Conservation (phyloP, 2,888 invertebrate genomes). For the Matsumyia berberina region DNA sequence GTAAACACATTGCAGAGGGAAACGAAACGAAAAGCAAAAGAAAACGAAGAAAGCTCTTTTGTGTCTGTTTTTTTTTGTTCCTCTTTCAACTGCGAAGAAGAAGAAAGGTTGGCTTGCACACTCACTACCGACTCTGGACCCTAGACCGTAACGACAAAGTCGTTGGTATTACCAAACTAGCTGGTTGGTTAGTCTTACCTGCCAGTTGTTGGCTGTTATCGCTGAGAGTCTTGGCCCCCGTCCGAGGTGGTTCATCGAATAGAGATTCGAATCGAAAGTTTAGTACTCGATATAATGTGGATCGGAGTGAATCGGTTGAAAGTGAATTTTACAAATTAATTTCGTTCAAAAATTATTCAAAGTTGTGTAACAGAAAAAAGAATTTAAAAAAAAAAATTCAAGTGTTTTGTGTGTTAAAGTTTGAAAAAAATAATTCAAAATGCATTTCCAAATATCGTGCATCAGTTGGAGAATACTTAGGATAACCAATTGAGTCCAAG, state of each 20-base stretch:
- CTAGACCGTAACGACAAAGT: slow-evolving; percentile 38
- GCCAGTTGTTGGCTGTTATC: slow-evolving; percentile 28
- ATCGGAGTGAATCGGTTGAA: slow-evolving; percentile 72
- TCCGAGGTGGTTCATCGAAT: slow-evolving; percentile 39
- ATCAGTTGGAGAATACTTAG: slow-evolving; percentile 49
- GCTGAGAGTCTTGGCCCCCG: slow-evolving; percentile 35
- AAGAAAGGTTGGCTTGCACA: slow-evolving; percentile 40
- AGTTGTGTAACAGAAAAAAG: slow-evolving; percentile 41
- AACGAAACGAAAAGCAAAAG: slow-evolving; percentile 10
- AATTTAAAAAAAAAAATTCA: slow-evolving; percentile 2
- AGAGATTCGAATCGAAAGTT: slow-evolving; percentile 72
- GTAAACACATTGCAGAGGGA: slow-evolving; percentile 42
- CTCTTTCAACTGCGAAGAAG: slow-evolving; percentile 13
- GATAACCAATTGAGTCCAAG: slow-evolving; percentile 61
- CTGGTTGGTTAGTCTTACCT: slow-evolving; percentile 23
- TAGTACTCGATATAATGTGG: slow-evolving; percentile 69
- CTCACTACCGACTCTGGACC: slow-evolving; percentile 16
- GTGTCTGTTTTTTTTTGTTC: not conserved
- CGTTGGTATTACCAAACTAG: slow-evolving; percentile 54
- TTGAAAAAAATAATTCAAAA: slow-evolving; percentile 28
- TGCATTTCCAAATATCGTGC: slow-evolving; percentile 36
- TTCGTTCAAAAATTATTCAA: slow-evolving; percentile 26
- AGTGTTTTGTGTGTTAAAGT: slow-evolving; percentile 31
- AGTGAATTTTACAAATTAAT: slow-evolving; percentile 58
- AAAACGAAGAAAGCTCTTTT: slow-evolving; percentile 60